Evolutionary conservation across 2,113 vertebrate species (phyloP), one percentile per base, ranked within the genome.

Genomic region (Mobula birostris): DNA sequence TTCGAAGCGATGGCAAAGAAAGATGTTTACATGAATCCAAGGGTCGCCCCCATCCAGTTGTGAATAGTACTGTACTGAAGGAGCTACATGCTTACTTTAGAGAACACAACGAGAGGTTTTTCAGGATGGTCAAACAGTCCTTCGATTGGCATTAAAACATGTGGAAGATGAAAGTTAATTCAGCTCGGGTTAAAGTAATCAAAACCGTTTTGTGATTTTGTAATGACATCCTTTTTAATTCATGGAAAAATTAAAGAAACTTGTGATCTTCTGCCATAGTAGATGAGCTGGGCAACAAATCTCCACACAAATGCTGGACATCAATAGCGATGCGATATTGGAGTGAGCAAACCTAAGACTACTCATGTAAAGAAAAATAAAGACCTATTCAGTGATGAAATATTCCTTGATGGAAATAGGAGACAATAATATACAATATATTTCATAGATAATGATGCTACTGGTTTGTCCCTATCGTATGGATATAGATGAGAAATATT

Each of bases 1-100:
- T 99, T 95, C 97, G 98, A 94, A 98, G 98, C 24, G 98, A 98
- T 2, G 98, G 98, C 24, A 96, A 97, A 48, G 98, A 98, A 95
- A 97, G 98, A 90, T 99, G 98, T 96, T 97, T 99, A 95, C 98
- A 99, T 0, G 98, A 99, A 96, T 99, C 98, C 29, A 99, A 99
- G 95, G 98, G 98, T 0, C 98, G 98, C 0, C 98, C 98, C 1
- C 98, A 99, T 94, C 98, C 98, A 0, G 95, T 96, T 0, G 98
- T 99, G 58, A 98, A 99, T 95, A 96, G 94, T 95, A 98, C 98
- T 0, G 97, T 99, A 58, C 96, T 99, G 95, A 97, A 98, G 80
- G 98, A 98, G 95, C 97, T 99, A 32, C 97, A 98, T 95, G 97
- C 97, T 83, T 98, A 98, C 96, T 98, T 99, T 94, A 97, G 96